phyloP scores from a whole-genome alignment of 2,113 vertebrate genomes.

The Myodes glareolus region DNA sequence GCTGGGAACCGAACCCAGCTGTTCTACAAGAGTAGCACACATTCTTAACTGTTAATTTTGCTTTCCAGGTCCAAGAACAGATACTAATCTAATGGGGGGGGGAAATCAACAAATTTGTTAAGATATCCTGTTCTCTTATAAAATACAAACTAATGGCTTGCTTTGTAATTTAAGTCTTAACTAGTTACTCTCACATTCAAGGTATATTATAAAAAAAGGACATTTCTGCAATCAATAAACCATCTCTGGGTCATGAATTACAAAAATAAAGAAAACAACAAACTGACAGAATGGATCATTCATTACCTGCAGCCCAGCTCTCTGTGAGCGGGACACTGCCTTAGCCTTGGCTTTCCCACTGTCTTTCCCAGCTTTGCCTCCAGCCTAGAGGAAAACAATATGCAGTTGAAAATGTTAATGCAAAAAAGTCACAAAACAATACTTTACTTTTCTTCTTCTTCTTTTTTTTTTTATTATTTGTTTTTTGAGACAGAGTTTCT shows the following conservation, averaged over 20 bases:
- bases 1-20: not conserved
- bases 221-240: not conserved
- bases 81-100: slow-evolving; percentile 32
- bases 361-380: slow-evolving; percentile 98
- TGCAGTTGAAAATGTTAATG: not conserved
- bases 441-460: not conserved
- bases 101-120: not conserved
- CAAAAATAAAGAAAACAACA: not conserved
- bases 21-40: not conserved
- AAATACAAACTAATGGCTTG: not conserved
- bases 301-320: slow-evolving; percentile 96
- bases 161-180: not conserved
- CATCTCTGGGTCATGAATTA: not conserved
- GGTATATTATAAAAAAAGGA: not conserved
- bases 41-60: not conserved
- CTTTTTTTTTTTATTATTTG: no score
- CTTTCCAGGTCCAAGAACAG: not conserved
- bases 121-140: not conserved
- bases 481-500: no score
- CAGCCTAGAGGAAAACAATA: slow-evolving; percentile 88
- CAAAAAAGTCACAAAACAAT: not conserved
- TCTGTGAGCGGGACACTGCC: slow-evolving; percentile 97
- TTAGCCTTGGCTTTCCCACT: slow-evolving; percentile 99
- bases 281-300: accelerated
- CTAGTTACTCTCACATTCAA: slow-evolving; percentile 3